These are phyloP conservation scores for Orientallactaga sibirica DNA, from an alignment of 2,797 vertebrate species.

Conservation along the genomic window DNA sequence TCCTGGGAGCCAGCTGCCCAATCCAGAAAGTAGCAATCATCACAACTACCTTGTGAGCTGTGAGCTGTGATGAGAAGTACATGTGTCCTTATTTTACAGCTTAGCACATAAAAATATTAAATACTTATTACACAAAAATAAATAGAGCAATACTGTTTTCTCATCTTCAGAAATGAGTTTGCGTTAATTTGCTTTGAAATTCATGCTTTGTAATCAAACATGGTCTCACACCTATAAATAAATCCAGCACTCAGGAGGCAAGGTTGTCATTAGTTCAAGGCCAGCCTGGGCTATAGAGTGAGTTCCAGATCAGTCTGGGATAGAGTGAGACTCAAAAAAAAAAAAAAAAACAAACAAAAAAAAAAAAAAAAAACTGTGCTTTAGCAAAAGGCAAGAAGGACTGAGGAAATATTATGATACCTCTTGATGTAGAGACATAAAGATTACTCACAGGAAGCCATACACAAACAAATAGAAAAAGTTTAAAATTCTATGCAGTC, in stretches of 20 bases:
- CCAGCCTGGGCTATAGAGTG: too few relatives aligned
- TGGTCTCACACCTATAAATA: too few relatives aligned
- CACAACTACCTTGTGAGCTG: background rate
- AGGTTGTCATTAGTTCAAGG: too few relatives aligned
- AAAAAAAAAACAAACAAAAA: too few relatives aligned
- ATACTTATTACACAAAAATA: background rate
- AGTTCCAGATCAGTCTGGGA: too few relatives aligned
- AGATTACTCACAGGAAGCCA: background rate
- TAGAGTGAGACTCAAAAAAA: too few relatives aligned
- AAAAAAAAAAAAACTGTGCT: too few relatives aligned
- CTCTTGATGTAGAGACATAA: background rate
- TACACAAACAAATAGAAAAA: slow-evolving; percentile 5
- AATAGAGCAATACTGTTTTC: background rate
- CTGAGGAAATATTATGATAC: background rate
- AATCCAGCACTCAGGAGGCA: too few relatives aligned
- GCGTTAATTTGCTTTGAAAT: slow-evolving; percentile 29
- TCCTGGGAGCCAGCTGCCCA: background rate
- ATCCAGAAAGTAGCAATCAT: background rate
- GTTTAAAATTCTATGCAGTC: slow-evolving; percentile 37
- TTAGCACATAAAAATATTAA: background rate
- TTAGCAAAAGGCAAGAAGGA: background rate
- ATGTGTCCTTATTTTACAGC: slow-evolving; percentile 18
- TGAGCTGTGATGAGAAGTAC: background rate
- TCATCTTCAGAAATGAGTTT: background rate
- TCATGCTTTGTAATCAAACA: background rate